A percentile compares a stretch with the other conserved stretches of the same genome.
phyloP scores from a whole-genome alignment of 2,113 vertebrate genomes.

The Phrynosoma platyrhinos region DNA sequence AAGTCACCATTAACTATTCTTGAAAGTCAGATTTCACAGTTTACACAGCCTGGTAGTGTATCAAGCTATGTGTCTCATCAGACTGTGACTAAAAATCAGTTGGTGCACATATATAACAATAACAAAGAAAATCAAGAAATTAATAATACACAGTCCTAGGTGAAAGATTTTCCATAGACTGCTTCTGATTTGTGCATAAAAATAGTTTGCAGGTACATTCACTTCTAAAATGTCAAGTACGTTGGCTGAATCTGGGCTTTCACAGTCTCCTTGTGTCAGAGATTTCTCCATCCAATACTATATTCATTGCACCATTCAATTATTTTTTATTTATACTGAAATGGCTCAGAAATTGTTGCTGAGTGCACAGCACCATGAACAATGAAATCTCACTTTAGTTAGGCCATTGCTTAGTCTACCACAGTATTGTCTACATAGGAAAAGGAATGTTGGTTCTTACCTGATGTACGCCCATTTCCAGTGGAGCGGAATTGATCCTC shows the following conservation, averaged over 20 bases:
- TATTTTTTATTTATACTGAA: neutral
- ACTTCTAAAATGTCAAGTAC: slow-evolving; percentile 7
- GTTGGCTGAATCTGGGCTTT: slow-evolving; percentile 6
- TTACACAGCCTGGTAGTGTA: neutral
- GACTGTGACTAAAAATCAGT: slow-evolving; percentile 15
- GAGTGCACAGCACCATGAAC: neutral
- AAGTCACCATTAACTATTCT: neutral
- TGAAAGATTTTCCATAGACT: neutral
- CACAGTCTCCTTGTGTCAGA: neutral
- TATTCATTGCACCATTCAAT: neutral
- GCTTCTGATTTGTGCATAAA: neutral
- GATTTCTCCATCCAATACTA: neutral
- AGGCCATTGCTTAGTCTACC: neutral
- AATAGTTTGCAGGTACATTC: slow-evolving; percentile 22
- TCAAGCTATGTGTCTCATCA: too few species aligned
- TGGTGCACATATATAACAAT: slow-evolving; percentile 36
- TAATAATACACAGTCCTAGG: neutral
- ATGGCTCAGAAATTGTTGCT: neutral
- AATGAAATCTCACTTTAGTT: neutral
- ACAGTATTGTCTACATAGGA: neutral
- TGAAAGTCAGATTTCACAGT: neutral
- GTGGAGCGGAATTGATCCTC: too few species aligned
- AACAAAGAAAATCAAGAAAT: slow-evolving; percentile 28
- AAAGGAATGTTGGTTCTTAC: too few species aligned
- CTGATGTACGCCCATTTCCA: too few species aligned